phyloP scores from a whole-genome alignment of 1,140 invertebrate species.

The Arion vulgaris region DNA sequence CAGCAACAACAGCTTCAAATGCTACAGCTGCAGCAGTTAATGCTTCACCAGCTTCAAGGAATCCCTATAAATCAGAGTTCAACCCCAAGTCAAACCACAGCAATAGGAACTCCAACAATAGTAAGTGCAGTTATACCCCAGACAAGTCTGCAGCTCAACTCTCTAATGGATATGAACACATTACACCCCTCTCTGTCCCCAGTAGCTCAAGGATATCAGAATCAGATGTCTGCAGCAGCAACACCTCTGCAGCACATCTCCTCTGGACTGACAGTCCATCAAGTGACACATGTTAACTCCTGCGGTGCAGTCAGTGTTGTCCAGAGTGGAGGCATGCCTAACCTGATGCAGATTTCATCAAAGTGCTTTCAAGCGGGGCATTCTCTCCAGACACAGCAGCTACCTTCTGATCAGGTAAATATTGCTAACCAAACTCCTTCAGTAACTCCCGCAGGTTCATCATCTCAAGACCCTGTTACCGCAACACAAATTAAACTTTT shows the following conservation, averaged over 20 bases:
- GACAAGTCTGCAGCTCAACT: conserved; percentile 16
- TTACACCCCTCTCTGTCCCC: conserved; percentile 29
- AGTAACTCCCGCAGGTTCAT: conserved; percentile 14
- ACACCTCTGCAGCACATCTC: conserved; percentile 25
- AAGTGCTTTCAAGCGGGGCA: neutral
- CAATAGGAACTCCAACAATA: conserved; percentile 13
- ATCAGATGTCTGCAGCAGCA: conserved; percentile 14
- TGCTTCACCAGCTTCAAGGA: conserved; percentile 35
- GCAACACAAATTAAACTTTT: neutral
- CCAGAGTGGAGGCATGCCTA: neutral
- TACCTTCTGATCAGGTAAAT: conserved; percentile 28
- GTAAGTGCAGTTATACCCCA: conserved; percentile 20
- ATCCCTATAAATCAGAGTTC: conserved; percentile 9
- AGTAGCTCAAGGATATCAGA: conserved; percentile 34
- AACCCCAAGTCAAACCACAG: neutral
- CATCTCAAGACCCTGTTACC: conserved; percentile 10
- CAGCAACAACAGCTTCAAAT: conserved; percentile 19
- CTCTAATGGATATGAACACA: conserved; percentile 26
- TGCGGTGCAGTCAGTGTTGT: conserved; percentile 2
- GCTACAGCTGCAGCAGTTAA: conserved; percentile 35
- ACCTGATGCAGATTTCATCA: conserved; percentile 12
- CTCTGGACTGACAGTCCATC: conserved; percentile 14
- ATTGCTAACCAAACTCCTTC: conserved; percentile 13
- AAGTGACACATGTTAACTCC: neutral
- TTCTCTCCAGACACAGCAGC: conserved; percentile 6